Conservation (phyloP, 2,888 invertebrate species). For the Hanleya hanleyi region DNA sequence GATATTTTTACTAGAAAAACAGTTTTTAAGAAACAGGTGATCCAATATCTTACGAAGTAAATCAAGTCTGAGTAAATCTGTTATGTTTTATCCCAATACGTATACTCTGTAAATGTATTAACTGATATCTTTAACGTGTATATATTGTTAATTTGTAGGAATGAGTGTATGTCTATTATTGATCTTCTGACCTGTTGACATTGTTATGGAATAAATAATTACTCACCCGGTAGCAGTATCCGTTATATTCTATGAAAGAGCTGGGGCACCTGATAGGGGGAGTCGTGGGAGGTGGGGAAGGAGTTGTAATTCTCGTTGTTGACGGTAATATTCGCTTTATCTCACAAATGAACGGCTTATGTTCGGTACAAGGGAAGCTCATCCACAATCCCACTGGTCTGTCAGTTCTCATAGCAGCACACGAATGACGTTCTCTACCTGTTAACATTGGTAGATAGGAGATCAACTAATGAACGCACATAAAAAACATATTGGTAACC, state of each 20-base stretch:
- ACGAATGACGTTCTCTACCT: not conserved
- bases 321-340: not conserved
- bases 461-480: not conserved
- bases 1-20: too few relatives aligned
- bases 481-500: not conserved
- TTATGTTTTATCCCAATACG: too few relatives aligned
- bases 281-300: not conserved
- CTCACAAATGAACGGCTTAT: not conserved
- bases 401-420: not conserved
- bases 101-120: too few relatives aligned
- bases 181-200: too few relatives aligned
- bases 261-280: not conserved
- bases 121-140: too few relatives aligned
- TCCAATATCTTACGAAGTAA: too few relatives aligned
- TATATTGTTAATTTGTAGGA: too few relatives aligned
- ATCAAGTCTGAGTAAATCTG: too few relatives aligned
- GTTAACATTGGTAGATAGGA: not conserved
- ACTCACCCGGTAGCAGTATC: not conserved
- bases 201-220: too few relatives aligned
- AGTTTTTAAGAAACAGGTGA: too few relatives aligned
- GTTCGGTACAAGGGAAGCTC: not conserved
- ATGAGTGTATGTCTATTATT: too few relatives aligned
- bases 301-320: not conserved
- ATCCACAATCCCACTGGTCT: not conserved
- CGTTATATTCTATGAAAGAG: not conserved